Evolutionary conservation across 2,797 vertebrate species (phyloP).

Genomic region (Cetoscarus ocellatus): DNA sequence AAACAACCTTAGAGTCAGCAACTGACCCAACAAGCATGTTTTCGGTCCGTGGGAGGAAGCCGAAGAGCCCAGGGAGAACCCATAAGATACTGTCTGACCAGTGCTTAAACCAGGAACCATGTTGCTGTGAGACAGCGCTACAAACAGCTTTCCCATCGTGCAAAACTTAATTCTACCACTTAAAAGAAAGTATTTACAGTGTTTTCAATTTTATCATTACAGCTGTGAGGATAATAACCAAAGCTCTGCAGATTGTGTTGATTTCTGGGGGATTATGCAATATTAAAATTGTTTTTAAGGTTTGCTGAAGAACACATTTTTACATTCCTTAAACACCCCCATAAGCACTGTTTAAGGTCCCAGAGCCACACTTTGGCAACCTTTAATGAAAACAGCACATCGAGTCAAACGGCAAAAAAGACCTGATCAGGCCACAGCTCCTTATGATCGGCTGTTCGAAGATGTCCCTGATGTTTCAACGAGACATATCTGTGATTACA

Average conservation of each 20-base stretch:
- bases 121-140: too few species aligned
- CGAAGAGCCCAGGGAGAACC: too few species aligned
- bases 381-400: slow-evolving; percentile 37
- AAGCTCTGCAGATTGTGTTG: background rate
- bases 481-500: slow-evolving; percentile 75
- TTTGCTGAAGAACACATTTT: background rate
- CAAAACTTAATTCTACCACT: too few species aligned
- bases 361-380: slow-evolving; percentile 22
- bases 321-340: background rate
- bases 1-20: too few species aligned
- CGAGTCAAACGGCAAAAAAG: slow-evolving; percentile 29
- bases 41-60: too few species aligned
- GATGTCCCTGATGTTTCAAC: slow-evolving; percentile 73
- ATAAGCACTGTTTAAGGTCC: slow-evolving; percentile 8
- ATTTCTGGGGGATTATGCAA: slow-evolving; percentile 17
- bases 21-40: too few species aligned
- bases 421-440: slow-evolving; percentile 58
- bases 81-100: too few species aligned
- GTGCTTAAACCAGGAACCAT: too few species aligned
- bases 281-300: slow-evolving; percentile 4
- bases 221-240: slow-evolving; percentile 33
- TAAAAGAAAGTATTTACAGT: too few species aligned
- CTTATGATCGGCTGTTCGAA: slow-evolving; percentile 71
- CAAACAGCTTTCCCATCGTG: too few species aligned
- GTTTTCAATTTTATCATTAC: background rate